A percentile compares a stretch with the other conserved stretches of the same genome.
Conservation (phyloP, 2,113 vertebrate species). For the Motacilla tschutschensis region DNA sequence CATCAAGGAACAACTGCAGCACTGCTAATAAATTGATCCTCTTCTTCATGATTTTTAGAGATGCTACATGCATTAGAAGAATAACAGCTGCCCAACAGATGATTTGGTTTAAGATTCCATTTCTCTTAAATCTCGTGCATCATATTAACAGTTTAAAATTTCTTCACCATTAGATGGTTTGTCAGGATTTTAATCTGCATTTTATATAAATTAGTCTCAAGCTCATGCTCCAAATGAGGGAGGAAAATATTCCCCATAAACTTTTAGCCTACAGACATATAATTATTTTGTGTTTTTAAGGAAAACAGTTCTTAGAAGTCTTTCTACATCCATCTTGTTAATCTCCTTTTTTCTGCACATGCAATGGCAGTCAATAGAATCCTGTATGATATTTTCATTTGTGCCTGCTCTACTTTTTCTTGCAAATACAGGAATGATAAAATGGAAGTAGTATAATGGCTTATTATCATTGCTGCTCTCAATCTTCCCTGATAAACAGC, state of each 20-base stretch:
- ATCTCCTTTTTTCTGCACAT: background rate
- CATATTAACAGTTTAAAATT: background rate
- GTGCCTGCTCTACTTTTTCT: background rate
- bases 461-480: background rate
- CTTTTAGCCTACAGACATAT: background rate
- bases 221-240: background rate
- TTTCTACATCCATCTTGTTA: background rate
- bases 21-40: background rate
- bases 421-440: background rate
- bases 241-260: background rate
- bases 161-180: background rate
- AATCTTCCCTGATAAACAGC: background rate
- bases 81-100: background rate
- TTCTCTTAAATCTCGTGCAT: background rate
- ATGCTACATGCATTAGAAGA: background rate
- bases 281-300: background rate
- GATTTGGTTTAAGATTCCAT: background rate
- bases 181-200: background rate
- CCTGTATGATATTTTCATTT: background rate
- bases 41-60: background rate
- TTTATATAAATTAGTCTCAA: background rate
- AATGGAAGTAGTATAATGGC: background rate
- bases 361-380: background rate
- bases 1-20: background rate
- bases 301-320: background rate